Conservation (phyloP, 2,797 vertebrate species). For the Epinephelus coioides region DNA sequence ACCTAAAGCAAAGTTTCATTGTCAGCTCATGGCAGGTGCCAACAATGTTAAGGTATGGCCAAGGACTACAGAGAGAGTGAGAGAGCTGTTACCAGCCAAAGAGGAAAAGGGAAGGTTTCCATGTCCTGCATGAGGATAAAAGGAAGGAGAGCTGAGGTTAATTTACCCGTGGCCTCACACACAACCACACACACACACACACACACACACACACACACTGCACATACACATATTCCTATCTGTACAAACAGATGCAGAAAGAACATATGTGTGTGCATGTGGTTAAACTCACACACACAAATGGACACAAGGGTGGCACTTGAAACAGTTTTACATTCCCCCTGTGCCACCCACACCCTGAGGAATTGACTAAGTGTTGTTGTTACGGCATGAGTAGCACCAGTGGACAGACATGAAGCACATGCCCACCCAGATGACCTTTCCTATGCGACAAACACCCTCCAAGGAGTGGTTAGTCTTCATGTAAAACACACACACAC, state of each 20-base stretch:
- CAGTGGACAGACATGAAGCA: not conserved
- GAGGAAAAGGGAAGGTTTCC: slow-evolving; percentile 60
- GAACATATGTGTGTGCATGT: not conserved
- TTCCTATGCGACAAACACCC: not conserved
- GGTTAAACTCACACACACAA: slow-evolving; percentile 1
- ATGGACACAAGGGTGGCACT: not conserved
- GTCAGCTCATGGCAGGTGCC: too few relatives aligned
- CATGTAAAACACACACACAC: slow-evolving; percentile 12
- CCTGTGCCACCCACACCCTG: slow-evolving; percentile 29
- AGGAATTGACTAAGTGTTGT: slow-evolving; percentile 30
- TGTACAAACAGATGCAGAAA: not conserved
- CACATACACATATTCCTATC: not conserved
- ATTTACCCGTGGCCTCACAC: slow-evolving; percentile 1
- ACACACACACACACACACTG: slow-evolving; percentile 5
- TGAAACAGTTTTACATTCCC: not conserved
- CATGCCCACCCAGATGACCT: slow-evolving; percentile 1
- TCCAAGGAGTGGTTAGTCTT: slow-evolving; percentile 17
- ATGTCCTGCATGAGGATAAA: slow-evolving; percentile 55
- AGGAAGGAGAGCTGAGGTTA: slow-evolving; percentile 35
- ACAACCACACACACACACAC: slow-evolving; percentile 5
- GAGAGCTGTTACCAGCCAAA: not conserved
- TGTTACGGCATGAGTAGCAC: slow-evolving; percentile 16
- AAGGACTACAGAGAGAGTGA: too few relatives aligned
- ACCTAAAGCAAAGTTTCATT: not conserved
- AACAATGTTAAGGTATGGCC: too few relatives aligned